Base-by-base conservation (phyloP, 2,113 vertebrate species). In the Eleginops maclovinus region DNA sequence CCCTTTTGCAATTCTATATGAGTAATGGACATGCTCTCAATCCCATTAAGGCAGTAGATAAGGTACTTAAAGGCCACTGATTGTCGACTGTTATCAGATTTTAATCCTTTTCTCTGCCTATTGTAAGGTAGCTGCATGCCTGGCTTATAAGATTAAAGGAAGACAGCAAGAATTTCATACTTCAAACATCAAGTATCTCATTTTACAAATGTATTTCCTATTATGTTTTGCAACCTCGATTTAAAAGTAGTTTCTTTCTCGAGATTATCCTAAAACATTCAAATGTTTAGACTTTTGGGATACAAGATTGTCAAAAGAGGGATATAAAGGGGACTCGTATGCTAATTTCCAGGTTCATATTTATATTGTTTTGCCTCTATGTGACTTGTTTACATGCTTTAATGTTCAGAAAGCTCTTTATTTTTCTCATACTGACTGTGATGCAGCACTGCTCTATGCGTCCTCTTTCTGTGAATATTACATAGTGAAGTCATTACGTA, bases 21-120 rank as follows among this genome's bases (percentile, higher is more conserved):
- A 87, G 83, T 87, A 88, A 87, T 84, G 80, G 87, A 87, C 87
- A 84, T 41, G 73, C 77, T 74, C 79, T 85, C 77, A 59, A 51
- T 89, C 78, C 87, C 78, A 88, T 89, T 91, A 89, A 86, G 77
- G 85, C 74, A 4, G 44, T 31, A 80, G 88, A 91, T 89, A 89
- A 88, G 71, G 79, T 66, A 77, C 83, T 88, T 87, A 82, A 82
- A 86, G 75, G 82, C 78, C 81, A 60, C 64, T 66, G 77, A 83
- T 71, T 76, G 85, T 87, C 66, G 65, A 75, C 87, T 63, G 70
- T 75, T 85, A 83, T 88, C 89, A 72, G 80, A 84, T 84, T 92
- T 72, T 87, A 84, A 87, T 88, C 84, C 82, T 74, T 64, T 68
- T 22, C 77, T 58, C 60, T 43, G 60, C 54, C 81, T 64, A 74